Evolutionary conservation across 2,888 invertebrate genomes (phyloP), one percentile per base, ranked within the genome.

Genomic region (Gerris lacustris): DNA sequence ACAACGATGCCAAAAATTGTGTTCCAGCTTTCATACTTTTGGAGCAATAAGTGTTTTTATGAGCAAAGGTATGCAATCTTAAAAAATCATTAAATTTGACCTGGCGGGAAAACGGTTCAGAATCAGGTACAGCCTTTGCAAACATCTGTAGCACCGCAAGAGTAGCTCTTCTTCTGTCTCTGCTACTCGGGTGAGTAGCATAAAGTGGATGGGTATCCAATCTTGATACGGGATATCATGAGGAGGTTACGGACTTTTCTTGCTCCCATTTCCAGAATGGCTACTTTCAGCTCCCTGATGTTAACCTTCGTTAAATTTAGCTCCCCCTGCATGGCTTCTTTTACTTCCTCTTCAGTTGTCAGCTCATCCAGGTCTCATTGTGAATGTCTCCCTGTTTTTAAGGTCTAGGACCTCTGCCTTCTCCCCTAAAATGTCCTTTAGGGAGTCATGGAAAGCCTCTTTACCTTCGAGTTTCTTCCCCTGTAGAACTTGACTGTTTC

Each of bases 121-220:
- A n/a, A n/a, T n/a, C n/a, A n/a, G n/a, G n/a, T n/a, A n/a, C n/a
- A n/a, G n/a, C n/a, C n/a, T n/a, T n/a, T n/a, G n/a, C n/a, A 71
- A 63, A 43, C 72, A 73, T 43, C 55, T 66, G 69, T 63, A 72
- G 43, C 69, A 73, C 5, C 69, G n/a, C 44, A 45, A 75, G 71
- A 2, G 62, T 18, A 5, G 62, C 63, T 9, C 70, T 66, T 66
- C 45, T 63, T 9, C 70, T 11, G 18, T 73, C 43, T 63, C 18
- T 55, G 15, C 9, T 15, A 55, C 15, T 55, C 15, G 15, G 9
- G n/a, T n/a, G n/a, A n/a, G n/a, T n/a, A n/a, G n/a, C n/a, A n/a
- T n/a, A n/a, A n/a, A n/a, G n/a, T n/a, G n/a, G n/a, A n/a, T n/a
- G n/a, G n/a, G 9, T 15, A 55, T 15, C 55, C 55, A 55, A 55